These are phyloP conservation scores for Gadopsis marmoratus DNA, from an alignment of 2,797 vertebrate genomes.

Conservation along the genomic window DNA sequence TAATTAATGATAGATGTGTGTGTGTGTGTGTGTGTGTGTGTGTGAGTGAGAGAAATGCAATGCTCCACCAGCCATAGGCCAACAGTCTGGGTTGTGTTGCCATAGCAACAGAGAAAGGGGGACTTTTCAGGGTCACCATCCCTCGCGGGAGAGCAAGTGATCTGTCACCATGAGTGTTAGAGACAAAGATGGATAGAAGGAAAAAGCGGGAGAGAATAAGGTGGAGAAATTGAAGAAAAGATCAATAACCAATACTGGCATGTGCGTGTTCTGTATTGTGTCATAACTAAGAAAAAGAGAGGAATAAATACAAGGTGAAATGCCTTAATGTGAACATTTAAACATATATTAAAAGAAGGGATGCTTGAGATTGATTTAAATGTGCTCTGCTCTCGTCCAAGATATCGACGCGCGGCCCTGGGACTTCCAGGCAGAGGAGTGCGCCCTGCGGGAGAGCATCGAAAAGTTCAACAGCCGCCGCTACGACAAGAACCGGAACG, in stretches of 20 bases:
- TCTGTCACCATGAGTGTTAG: constrained; percentile 42
- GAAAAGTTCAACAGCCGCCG: constrained; percentile 95
- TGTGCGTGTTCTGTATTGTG: neutral
- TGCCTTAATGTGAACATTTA: neutral
- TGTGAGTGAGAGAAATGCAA: neutral
- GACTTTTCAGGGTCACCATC: constrained; percentile 66
- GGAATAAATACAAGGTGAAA: neutral
- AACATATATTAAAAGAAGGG: neutral
- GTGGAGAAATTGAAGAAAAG: neutral
- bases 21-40: neutral
- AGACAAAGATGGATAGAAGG: constrained; percentile 22
- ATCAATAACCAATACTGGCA: neutral
- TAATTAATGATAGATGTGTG: constrained; percentile 2
- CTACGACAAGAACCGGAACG: constrained; percentile 88
- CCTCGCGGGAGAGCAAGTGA: constrained; percentile 49
- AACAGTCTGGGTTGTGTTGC: constrained; percentile 58
- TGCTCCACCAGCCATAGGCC: constrained; percentile 15
- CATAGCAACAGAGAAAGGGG: constrained; percentile 67
- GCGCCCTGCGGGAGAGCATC: constrained; percentile 93
- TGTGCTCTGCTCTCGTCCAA: constrained; percentile 49
- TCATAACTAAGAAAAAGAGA: neutral
- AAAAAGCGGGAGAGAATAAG: neutral
- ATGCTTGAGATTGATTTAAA: neutral
- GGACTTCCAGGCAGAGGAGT: constrained; percentile 99
- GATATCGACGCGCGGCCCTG: constrained; percentile 96